Percentiles rank a stretch among this genome's conserved stretches.
phyloP scores from a whole-genome alignment of 2,113 vertebrate species.

The Jacana jacana region DNA sequence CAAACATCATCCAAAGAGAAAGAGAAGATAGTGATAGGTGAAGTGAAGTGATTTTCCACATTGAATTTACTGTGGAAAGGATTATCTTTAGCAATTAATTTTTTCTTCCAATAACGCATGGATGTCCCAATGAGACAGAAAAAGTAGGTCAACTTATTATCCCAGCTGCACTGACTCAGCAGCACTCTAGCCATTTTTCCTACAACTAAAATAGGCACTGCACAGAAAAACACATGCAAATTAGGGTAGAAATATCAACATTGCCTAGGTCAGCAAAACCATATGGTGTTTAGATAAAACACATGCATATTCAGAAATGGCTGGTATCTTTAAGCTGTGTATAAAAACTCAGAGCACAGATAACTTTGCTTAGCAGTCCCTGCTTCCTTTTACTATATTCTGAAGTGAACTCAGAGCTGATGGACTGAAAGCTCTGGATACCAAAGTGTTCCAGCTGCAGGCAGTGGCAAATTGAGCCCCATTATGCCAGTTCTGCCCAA shows the following conservation, averaged over 20 bases:
- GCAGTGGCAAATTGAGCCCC: not conserved
- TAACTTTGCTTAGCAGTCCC: not conserved
- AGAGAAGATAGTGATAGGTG: not conserved
- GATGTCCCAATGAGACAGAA: constrained; percentile 9
- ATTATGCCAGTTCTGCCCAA: not conserved
- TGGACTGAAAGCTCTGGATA: not conserved
- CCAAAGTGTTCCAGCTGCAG: not conserved
- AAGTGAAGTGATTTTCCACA: constrained; percentile 52
- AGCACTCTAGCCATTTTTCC: constrained; percentile 30
- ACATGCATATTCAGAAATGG: constrained; percentile 2
- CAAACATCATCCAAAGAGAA: not conserved
- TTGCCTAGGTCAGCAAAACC: constrained; percentile 53
- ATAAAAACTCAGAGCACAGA: not conserved
- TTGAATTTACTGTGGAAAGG: not conserved
- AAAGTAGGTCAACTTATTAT: constrained; percentile 61
- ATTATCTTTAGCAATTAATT: constrained; percentile 61
- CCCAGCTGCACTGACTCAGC: constrained; percentile 63
- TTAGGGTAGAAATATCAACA: constrained; percentile 33
- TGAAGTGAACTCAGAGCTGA: not conserved
- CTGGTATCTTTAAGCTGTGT: not conserved
- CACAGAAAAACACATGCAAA: constrained; percentile 6
- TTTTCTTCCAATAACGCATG: constrained; percentile 15
- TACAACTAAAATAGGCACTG: not conserved
- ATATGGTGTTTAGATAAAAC: constrained; percentile 47
- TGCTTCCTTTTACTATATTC: not conserved